Evolutionary conservation across 37 sponge, comb jelly and placozoan species (phyloP).

Genomic region (Bolinopsis microptera): DNA sequence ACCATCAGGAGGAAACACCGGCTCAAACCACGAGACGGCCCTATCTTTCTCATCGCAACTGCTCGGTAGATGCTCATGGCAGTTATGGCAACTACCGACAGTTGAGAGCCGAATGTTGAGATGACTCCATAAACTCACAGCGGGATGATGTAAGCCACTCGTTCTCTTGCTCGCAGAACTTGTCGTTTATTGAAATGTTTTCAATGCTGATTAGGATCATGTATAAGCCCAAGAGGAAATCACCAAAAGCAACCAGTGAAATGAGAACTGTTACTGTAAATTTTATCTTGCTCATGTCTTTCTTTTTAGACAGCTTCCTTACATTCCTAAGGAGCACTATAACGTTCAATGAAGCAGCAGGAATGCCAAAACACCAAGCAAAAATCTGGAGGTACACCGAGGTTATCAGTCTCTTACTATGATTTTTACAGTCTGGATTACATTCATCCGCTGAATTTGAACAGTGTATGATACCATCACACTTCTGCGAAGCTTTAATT

Average conservation of each 20-base stretch:
- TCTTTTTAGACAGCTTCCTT: background rate
- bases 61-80: conserved; percentile 8
- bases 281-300: background rate
- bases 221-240: conserved; percentile 40
- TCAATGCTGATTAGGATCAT: conserved; percentile 34
- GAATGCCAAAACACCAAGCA: conserved; percentile 9
- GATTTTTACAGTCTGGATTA: background rate
- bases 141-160: conserved; percentile 5
- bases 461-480: conserved; percentile 54
- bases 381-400: conserved; percentile 5
- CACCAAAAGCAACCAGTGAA: conserved; percentile 15
- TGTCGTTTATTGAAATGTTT: background rate
- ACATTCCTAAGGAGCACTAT: background rate
- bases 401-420: conserved; percentile 4
- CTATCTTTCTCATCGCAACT: conserved; percentile 7
- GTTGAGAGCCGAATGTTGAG: conserved; percentile 48
- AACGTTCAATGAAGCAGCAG: background rate
- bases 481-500: background rate
- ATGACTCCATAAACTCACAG: conserved; percentile 53
- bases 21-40: background rate
- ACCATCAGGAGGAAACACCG: background rate
- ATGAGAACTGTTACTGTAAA: conserved; percentile 8
- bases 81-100: conserved; percentile 5
- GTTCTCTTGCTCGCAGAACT: conserved; percentile 35
- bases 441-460: conserved; percentile 44